A percentile compares a stretch with the other conserved stretches of the same genome.
These are phyloP conservation scores for Myrmecophaga tridactyla DNA, from an alignment of 2,113 vertebrate genomes.

Conservation along the genomic window DNA sequence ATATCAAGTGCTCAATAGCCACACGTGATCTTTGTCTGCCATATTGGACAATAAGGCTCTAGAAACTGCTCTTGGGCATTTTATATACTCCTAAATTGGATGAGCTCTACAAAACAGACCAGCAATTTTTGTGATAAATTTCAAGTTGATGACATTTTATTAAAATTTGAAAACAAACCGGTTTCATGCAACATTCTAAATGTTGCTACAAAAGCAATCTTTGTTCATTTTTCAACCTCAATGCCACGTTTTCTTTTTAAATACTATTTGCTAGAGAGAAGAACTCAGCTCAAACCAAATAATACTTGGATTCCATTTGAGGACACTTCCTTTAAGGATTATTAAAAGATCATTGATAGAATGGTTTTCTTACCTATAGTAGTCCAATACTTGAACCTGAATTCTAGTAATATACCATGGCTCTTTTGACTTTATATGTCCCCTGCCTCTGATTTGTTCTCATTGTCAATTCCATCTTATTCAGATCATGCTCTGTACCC, in stretches of 20 bases:
- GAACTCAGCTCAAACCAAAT: not conserved
- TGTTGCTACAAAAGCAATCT: not conserved
- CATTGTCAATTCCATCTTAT: not conserved
- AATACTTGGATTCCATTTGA: not conserved
- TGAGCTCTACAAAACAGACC: not conserved
- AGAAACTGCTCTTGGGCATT: not conserved
- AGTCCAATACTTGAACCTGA: not conserved
- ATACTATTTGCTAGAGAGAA: not conserved
- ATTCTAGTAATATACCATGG: not conserved
- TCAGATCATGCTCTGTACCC: not conserved
- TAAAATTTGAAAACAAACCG: not conserved
- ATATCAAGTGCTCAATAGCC: not conserved
- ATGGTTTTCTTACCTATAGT: not conserved
- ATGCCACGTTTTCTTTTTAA: not conserved
- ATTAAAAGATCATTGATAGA: not conserved
- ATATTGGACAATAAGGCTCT: not conserved
- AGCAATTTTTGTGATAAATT: not conserved
- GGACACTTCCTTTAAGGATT: not conserved
- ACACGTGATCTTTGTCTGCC: not conserved
- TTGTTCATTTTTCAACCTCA: not conserved
- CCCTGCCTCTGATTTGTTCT: not conserved
- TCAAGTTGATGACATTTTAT: not conserved
- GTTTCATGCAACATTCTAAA: not conserved
- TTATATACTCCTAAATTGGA: too few relatives aligned
- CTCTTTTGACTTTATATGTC: not conserved